Base-by-base conservation (phyloP, 2,888 invertebrate genomes). In the Agrilus cyanescens region DNA sequence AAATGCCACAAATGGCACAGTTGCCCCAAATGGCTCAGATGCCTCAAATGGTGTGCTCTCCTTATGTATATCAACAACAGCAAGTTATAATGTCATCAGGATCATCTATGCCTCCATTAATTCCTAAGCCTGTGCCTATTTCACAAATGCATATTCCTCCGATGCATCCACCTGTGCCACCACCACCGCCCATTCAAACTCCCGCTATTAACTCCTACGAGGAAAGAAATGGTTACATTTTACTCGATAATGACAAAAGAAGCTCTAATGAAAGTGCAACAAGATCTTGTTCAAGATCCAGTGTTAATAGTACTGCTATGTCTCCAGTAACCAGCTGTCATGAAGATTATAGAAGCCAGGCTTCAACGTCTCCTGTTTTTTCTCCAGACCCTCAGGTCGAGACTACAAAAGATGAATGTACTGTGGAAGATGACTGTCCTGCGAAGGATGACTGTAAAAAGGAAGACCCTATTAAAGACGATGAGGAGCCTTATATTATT, bases 41-140 rank as follows among this genome's bases (percentile, higher is more conserved):
- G 66, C 50, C 66, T 4, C 66, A 25, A 44, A 37, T 48, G 63
- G 42, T 46, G 41, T 48, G 46, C 47, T 65, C 64, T 52, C 73
- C 73, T 1, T 74, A 71, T 44, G 60, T 74, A 56, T 72, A 72
- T 54, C 73, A 73, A 50, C 73, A 73, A 47, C 73, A 73, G 52
- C 72, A 72, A 47, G 66, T 73, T 32, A 70, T 73, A 57, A 68
- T 73, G 57, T 69, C 73, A 13, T 68, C 70, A 3, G 64, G 67
- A 13, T 53, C 68, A 36, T 55, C 69, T 34, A 58, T 66, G 37
- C 62, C 67, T 32, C 60, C 64, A 31, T 50, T 44, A 52, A 58
- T 55, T 10, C 49, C 49, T 49, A 58, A 45, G 54, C 57, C 38
- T 51, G 45, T 39, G 51, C 47, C 45, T 52, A 48, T 37, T 41